phyloP scores from a whole-genome alignment of 2,797 vertebrate species.

The Chromobotia macracanthus region DNA sequence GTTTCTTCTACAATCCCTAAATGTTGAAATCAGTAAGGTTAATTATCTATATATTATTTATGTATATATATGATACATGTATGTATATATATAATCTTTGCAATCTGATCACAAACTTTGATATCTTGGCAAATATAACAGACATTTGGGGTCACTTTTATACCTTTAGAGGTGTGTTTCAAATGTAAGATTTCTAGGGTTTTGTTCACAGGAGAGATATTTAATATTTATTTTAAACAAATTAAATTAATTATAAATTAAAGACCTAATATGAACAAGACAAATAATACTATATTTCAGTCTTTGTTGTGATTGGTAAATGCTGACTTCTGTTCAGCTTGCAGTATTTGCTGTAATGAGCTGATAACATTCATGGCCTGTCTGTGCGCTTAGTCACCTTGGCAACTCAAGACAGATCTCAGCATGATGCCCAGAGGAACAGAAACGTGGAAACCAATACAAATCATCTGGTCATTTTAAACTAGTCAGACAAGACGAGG shows the following conservation, averaged over 20 bases:
- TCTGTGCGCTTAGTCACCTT: slow-evolving; percentile 42
- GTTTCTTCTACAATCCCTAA: not conserved
- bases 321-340: not conserved
- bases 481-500: slow-evolving; percentile 13
- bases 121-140: too few species aligned
- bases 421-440: slow-evolving; percentile 27
- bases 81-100: too few species aligned
- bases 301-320: not conserved
- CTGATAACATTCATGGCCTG: slow-evolving; percentile 39
- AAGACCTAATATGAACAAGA: not conserved
- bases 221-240: not conserved
- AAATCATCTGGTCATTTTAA: slow-evolving; percentile 20
- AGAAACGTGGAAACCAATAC: slow-evolving; percentile 7
- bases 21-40: not conserved
- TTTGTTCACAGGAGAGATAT: too few species aligned
- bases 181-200: too few species aligned
- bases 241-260: not conserved
- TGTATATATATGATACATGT: too few species aligned
- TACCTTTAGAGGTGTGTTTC: too few species aligned
- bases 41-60: too few species aligned
- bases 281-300: not conserved
- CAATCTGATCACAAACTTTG: too few species aligned
- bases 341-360: slow-evolving; percentile 25
- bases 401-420: slow-evolving; percentile 30
- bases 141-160: too few species aligned